phyloP scores from a whole-genome alignment of 2,113 vertebrate genomes.

The Lonchura striata region DNA sequence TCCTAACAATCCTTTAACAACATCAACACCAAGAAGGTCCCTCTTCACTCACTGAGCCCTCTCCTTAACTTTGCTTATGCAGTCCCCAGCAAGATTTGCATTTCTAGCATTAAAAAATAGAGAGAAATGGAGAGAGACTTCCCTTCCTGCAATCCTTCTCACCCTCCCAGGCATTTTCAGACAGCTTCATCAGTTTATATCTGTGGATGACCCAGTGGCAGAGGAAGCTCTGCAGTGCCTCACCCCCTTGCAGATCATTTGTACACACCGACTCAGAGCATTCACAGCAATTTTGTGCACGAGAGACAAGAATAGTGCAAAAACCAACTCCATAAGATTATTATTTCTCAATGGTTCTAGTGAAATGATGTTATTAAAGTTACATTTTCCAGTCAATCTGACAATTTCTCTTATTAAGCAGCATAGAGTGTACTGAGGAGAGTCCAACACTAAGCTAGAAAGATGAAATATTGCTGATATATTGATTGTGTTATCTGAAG shows the following conservation, averaged over 20 bases:
- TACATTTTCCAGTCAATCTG: constrained; percentile 56
- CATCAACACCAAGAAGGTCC: not conserved
- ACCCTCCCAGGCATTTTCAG: not conserved
- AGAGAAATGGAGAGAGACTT: not conserved
- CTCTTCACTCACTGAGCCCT: not conserved
- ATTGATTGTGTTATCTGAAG: not conserved
- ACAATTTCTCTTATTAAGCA: constrained; percentile 31
- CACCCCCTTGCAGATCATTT: not conserved
- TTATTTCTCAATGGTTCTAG: not conserved
- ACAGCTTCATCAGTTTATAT: not conserved
- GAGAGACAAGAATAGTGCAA: not conserved
- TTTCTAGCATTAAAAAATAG: not conserved
- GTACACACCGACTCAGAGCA: not conserved
- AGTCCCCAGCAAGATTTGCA: not conserved
- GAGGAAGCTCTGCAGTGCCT: not conserved
- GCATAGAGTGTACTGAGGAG: not conserved
- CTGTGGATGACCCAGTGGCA: not conserved
- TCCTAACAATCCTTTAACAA: not conserved
- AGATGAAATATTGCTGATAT: constrained; percentile 11
- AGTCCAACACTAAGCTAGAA: not conserved
- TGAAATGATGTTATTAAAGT: constrained; percentile 39
- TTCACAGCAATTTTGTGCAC: not conserved
- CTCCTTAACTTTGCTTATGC: not conserved
- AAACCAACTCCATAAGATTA: not conserved
- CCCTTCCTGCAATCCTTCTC: not conserved